Evolutionary conservation across 2,797 vertebrate genomes (phyloP).

Genomic region (Chlorospingus semifuscus): DNA sequence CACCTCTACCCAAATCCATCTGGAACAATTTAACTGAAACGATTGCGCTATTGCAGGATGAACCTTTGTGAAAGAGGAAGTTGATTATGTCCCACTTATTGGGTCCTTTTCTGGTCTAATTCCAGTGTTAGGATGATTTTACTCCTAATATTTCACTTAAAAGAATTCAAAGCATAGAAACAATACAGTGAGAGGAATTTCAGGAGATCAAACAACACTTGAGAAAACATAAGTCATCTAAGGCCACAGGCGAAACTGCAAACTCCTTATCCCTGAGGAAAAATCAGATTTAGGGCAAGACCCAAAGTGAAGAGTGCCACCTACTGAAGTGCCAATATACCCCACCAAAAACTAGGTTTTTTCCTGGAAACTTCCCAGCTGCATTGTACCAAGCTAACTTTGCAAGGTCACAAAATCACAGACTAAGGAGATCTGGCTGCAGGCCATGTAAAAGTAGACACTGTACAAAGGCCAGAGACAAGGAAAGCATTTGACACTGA

Average conservation of each 20-base stretch:
- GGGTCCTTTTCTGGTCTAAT: not conserved
- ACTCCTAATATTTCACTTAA: not conserved
- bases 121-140: not conserved
- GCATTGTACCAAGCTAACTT: not conserved
- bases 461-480: not conserved
- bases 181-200: not conserved
- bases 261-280: not conserved
- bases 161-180: not conserved
- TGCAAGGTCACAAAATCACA: not conserved
- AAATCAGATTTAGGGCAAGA: not conserved
- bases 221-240: not conserved
- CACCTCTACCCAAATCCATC: not conserved
- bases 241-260: not conserved
- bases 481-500: not conserved
- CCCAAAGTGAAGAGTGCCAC: conserved; percentile 1
- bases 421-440: not conserved
- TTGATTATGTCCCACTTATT: not conserved
- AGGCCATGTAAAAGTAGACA: not conserved
- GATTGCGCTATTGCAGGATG: not conserved
- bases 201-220: not conserved
- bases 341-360: not conserved
- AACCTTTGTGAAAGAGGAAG: not conserved
- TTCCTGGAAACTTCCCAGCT: not conserved
- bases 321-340: conserved; percentile 4
- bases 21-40: conserved; percentile 9